phyloP scores from a whole-genome alignment of 2,797 vertebrate species.

The Selene dorsalis region DNA sequence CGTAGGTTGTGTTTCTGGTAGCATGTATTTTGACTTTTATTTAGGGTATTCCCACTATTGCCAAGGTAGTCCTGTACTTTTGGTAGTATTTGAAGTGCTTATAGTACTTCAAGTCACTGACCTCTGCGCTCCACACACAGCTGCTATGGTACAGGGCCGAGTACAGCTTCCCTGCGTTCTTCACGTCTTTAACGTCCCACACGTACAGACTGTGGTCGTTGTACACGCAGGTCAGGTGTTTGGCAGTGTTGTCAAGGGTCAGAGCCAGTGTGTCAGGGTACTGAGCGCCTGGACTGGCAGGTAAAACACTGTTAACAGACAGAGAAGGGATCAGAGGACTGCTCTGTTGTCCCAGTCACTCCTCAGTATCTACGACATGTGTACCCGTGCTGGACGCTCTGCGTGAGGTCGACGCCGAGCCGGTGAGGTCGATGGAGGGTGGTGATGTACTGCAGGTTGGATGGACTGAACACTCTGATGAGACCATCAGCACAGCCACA shows the following conservation, averaged over 20 bases:
- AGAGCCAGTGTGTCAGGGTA: conserved; percentile 88
- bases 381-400: conserved; percentile 40
- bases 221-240: conserved; percentile 89
- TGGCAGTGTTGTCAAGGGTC: conserved; percentile 82
- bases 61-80: too few relatives aligned
- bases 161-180: conserved; percentile 82
- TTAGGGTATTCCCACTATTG: neutral
- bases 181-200: conserved; percentile 87
- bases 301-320: conserved; percentile 43
- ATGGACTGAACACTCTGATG: conserved; percentile 84
- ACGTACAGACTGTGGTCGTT: conserved; percentile 92
- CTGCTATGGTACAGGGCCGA: conserved; percentile 91
- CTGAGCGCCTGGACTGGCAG: conserved; percentile 63
- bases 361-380: rapidly evolving
- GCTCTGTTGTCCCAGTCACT: neutral
- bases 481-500: conserved; percentile 90
- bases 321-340: neutral
- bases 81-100: neutral
- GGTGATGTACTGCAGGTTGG: conserved; percentile 83
- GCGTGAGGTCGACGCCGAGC: conserved; percentile 85
- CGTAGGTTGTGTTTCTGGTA: neutral
- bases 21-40: neutral
- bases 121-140: conserved; percentile 91
- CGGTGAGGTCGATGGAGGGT: conserved; percentile 88
- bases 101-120: conserved; percentile 64